These are phyloP conservation scores for Pheosia tremula DNA, from an alignment of 2,888 invertebrate species.

Conservation along the genomic window DNA sequence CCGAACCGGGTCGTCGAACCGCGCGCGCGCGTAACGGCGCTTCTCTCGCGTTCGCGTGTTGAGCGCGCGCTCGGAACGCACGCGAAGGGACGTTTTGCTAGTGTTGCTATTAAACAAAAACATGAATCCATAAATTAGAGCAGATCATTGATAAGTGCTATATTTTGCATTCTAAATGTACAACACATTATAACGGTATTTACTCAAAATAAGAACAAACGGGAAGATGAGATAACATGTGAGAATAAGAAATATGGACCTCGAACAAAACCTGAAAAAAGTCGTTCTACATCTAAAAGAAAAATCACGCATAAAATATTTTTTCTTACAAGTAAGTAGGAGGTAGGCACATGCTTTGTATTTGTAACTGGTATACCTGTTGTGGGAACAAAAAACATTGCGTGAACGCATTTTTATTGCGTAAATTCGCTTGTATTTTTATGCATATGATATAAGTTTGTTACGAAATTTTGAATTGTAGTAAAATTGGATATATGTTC, in stretches of 20 bases:
- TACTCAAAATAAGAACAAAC: no score
- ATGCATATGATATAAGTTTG: background rate
- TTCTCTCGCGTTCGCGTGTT: conserved; percentile 41
- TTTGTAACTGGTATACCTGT: no score
- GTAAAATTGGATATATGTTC: no score
- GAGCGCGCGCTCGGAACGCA: conserved; percentile 20
- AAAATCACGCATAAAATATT: no score
- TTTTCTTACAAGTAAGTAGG: no score
- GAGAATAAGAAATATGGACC: no score
- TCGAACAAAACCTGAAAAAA: no score
- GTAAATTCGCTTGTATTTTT: background rate
- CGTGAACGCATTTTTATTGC: background rate
- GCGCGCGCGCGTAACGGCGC: conserved; percentile 39
- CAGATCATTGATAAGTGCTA: background rate
- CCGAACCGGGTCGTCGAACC: conserved; percentile 45
- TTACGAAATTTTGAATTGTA: no score
- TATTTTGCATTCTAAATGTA: background rate
- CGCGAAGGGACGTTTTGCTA: conserved; percentile 28
- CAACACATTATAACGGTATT: no score
- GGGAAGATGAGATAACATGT: no score
- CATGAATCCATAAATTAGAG: background rate
- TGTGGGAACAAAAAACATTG: background rate
- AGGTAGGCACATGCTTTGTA: no score
- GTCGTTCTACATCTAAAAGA: no score
- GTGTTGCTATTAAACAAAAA: conserved; percentile 10